Evolutionary conservation across 37 sponge, comb jelly and placozoan genomes (phyloP), one percentile per base, ranked within the genome.

Genomic region (Cliona cf. orientalis): DNA sequence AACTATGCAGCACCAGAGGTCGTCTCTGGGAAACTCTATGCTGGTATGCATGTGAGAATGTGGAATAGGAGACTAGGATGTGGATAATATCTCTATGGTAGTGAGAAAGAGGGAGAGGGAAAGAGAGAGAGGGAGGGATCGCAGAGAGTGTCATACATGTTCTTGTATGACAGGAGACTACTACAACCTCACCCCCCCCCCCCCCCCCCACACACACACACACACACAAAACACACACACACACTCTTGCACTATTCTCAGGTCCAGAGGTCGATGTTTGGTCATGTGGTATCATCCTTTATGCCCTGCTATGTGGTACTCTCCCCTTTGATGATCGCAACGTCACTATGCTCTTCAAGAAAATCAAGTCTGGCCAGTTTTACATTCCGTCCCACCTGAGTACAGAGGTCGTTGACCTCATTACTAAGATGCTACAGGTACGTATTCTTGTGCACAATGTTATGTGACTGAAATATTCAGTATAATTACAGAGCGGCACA

Each of bases 1-100:
- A 97, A 97, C 74, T 97, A 97, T 82, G 98, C 98, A 65, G 98
- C 98, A 31, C 98, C 98, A 22, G 98, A 97, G 76, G 98, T 97
- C 25, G 97, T 97, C 42, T 97, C 98, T 0, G 92, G 95, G 28
- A 95, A 92, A 57, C 80, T 93, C 66, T 92, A 92, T 72, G 92
- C 92, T 67, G 91, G 87, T 86, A 31, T n/a, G n/a, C n/a, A n/a
- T n/a, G n/a, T n/a, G n/a, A n/a, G n/a, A n/a, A n/a, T n/a, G n/a
- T 36, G 29, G 17, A 53, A n/a, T n/a, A n/a, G n/a, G n/a, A n/a
- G n/a, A n/a, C n/a, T n/a, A n/a, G n/a, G n/a, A n/a, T 74, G 37
- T 56, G 57, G 2, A 2, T 9, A 74, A 55, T 2, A 56, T 3
- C 38, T 14, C 1, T 57, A 74, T 25, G 56, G 35, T 33, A 62